A percentile compares a stretch with the other conserved stretches of the same genome.
Evolutionary conservation across 2,797 vertebrate genomes (phyloP).

Genomic region (Myotis findleyi): DNA sequence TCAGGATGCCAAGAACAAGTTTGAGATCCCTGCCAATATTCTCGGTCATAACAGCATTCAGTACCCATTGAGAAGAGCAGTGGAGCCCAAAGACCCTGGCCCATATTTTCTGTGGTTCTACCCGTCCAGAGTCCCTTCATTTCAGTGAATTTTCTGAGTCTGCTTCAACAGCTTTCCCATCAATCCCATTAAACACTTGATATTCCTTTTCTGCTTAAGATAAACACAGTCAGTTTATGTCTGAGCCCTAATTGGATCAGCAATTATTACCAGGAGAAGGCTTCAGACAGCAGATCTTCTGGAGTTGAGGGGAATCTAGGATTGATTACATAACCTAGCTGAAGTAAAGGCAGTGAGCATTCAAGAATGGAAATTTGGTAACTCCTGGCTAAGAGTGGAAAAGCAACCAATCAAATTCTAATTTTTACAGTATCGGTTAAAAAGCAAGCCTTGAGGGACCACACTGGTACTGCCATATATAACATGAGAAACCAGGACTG

Average conservation of each 20-base stretch:
- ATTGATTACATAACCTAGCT: background rate
- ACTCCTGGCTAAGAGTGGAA: background rate
- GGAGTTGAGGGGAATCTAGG: background rate
- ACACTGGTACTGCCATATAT: background rate
- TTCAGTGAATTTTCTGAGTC: background rate
- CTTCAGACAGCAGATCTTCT: background rate
- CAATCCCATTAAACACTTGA: background rate
- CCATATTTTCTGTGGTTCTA: background rate
- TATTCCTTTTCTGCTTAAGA: background rate
- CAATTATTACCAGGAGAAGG: background rate
- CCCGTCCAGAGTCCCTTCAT: background rate
- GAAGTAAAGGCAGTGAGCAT: background rate
- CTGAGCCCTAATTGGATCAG: background rate
- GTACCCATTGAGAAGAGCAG: background rate
- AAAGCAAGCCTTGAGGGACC: background rate
- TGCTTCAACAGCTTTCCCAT: background rate
- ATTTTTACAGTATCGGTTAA: background rate
- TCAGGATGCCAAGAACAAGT: background rate
- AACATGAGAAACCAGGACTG: background rate
- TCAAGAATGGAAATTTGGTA: background rate
- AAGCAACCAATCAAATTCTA: slow-evolving; percentile 21
- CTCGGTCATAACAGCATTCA: background rate
- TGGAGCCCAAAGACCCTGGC: background rate
- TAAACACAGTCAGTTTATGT: slow-evolving; percentile 4
- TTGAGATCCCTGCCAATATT: background rate